Base-by-base conservation (phyloP, 2,888 invertebrate species). In the Melinaea marsaeus region DNA sequence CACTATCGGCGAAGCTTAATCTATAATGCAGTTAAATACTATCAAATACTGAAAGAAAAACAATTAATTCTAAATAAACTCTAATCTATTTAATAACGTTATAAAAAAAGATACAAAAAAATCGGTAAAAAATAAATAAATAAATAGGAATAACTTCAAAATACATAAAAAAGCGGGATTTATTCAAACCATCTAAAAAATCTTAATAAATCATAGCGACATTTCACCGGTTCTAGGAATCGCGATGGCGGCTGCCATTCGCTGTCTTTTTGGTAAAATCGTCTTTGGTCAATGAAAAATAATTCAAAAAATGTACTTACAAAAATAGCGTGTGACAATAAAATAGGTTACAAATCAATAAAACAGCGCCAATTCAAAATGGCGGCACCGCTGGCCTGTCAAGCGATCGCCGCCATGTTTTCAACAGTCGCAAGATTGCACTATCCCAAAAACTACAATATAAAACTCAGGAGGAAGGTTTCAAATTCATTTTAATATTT, bases 401-500 rank as follows among this genome's bases (percentile, higher is more conserved):
- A 7, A 42, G 7, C 3, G 42, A 42, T 2, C 3, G 42, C 42
- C 42, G 42, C 42, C 42, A 42, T 42, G 42, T 42, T 42, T 42
- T 42, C 3, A 42, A 42, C 42, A 9, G 48, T 32, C 48, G 5
- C 48, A 68, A 69, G 60, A 73, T 72, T 73, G 74, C 80, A 80
- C 79, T 78, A 79, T 74, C 77, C 79, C 76, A 76, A 68, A 79
- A 80, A 82, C 80, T 84, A 85, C 80, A 80, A 82, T 32, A 83
- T 71, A 76, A 87, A 86, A 87, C 84, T 57, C 70, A 66, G 64
- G 67, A 79, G 72, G 75, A 85, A 86, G 86, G 86, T 88, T 89
- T 88, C 85, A 88, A 90, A 90, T 88, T 87, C 88, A 88, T 88
- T 90, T 90, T 90, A 90, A 90, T 90, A 85, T 85, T 77, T 83